These are phyloP conservation scores for Augochlorella aurata DNA, from an alignment of 2,888 invertebrate genomes.

Conservation along the genomic window DNA sequence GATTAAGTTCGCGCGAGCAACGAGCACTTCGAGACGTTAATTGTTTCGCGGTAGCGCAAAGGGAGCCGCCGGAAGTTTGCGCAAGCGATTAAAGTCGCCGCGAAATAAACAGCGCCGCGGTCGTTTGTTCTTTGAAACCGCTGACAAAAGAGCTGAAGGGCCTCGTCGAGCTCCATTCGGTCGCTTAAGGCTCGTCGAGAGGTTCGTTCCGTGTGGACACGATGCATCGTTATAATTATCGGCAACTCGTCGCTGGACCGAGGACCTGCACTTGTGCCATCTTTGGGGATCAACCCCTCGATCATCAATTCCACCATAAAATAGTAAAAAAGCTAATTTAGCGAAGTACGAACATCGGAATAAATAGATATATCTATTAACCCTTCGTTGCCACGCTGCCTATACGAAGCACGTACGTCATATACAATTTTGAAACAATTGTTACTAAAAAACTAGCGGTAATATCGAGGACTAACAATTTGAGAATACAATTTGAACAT, in stretches of 20 bases:
- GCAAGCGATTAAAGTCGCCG: slow-evolving; percentile 13
- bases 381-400: too few relatives aligned
- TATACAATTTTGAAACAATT: too few relatives aligned
- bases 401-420: too few relatives aligned
- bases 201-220: not conserved
- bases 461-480: too few relatives aligned
- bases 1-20: slow-evolving; percentile 13
- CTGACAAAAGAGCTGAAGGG: slow-evolving; percentile 8
- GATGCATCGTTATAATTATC: not conserved
- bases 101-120: slow-evolving; percentile 17
- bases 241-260: not conserved
- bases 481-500: too few relatives aligned
- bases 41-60: slow-evolving; percentile 7
- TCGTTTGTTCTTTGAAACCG: slow-evolving; percentile 2
- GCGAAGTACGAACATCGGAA: too few relatives aligned
- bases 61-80: not conserved
- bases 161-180: not conserved
- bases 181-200: not conserved
- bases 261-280: too few relatives aligned
- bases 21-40: slow-evolving; percentile 17
- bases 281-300: too few relatives aligned
- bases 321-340: too few relatives aligned
- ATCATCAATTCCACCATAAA: too few relatives aligned
- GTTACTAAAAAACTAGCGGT: too few relatives aligned
- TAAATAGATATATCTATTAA: too few relatives aligned